Evolutionary conservation across 2,888 invertebrate species (phyloP), one percentile per base, ranked within the genome.

Genomic region (Ophion ventricosus): DNA sequence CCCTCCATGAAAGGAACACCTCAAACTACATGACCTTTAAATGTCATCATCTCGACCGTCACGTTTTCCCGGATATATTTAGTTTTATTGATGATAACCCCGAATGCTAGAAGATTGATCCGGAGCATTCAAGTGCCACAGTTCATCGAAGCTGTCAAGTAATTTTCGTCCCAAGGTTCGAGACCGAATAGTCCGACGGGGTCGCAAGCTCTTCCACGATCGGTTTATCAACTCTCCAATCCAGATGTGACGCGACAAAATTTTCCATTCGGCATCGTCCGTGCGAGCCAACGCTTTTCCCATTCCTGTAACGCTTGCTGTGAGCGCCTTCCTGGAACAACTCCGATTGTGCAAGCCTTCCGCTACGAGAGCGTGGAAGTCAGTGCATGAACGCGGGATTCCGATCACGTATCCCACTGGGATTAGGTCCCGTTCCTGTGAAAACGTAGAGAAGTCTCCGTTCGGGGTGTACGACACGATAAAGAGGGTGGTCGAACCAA

Each of bases 361-460:
- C 59, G 59, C 76, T 56, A 67, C 73, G 57, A 54, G 54, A 49
- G 78, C 66, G 57, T 64, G 69, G 83, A 49, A 49, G 86, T 84
- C 82, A 49, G 54, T 35, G 43, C 56, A 87, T 86, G 84, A 80
- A 61, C 80, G 78, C 82, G 78, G 87, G 86, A 92, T 92, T 92
- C 91, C 82, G 87, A 90, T 92, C 92, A 92, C 92, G 92, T 91
- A 89, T 89, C 88, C 88, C 85, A 84, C 88, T 86, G 90, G 92
- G 91, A 92, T 91, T 91, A 92, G 91, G 90, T 91, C 91, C 90
- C 90, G 90, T 90, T 91, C 90, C 89, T 88, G 88, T 88, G 87
- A 88, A 87, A 87, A 86, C 67, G 72, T 63, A 72, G 59, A 54
- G 26, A 59, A 23, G 57, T 84, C 61, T 70, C 35, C 40, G 64